Conservation (phyloP, 2,797 vertebrate species). For the Iguana delicatissima region DNA sequence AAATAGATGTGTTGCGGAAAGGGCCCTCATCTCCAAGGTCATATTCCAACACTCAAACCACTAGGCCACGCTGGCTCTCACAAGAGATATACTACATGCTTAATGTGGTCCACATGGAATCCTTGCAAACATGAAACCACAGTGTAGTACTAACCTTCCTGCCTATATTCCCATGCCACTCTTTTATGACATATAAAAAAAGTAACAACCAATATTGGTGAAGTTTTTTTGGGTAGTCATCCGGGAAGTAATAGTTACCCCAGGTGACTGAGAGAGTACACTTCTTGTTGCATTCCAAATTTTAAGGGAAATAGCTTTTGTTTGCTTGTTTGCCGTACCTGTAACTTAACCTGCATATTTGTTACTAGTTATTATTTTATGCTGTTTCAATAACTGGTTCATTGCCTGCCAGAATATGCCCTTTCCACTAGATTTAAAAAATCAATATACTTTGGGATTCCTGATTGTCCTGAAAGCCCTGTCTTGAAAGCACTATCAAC, state of each 20-base stretch:
- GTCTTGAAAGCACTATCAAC: constrained; percentile 56
- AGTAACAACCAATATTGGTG: not conserved
- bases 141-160: not conserved
- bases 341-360: constrained; percentile 1
- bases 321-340: not conserved
- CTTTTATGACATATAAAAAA: not conserved
- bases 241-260: not conserved
- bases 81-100: not conserved
- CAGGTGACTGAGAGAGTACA: not conserved
- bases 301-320: not conserved
- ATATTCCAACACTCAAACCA: too few relatives aligned
- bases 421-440: constrained; percentile 59
- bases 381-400: constrained; percentile 10
- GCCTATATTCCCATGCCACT: not conserved
- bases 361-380: constrained; percentile 51
- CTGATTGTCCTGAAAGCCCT: constrained; percentile 30
- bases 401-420: constrained; percentile 43
- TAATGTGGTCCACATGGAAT: not conserved
- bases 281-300: not conserved
- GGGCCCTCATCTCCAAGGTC: too few relatives aligned
- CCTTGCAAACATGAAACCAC: not conserved
- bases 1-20: too few relatives aligned
- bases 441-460: constrained; percentile 55
- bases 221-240: not conserved
- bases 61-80: too few relatives aligned